phyloP scores from a whole-genome alignment of 2,113 vertebrate species.

The Pomatostomus ruficeps region DNA sequence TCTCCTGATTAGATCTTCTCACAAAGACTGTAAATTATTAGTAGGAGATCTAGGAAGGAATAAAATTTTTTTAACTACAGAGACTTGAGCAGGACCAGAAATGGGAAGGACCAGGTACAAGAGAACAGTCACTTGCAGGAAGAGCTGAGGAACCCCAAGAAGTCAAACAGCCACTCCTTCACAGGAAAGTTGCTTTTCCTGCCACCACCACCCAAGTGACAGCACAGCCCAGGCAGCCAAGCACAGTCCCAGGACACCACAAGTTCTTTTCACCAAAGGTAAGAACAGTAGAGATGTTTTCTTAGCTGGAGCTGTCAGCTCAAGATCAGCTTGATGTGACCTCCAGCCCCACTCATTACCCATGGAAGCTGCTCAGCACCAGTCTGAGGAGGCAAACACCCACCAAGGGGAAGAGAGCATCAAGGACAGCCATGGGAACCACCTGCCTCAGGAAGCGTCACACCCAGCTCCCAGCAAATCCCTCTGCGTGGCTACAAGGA shows the following conservation, averaged over 20 bases:
- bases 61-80: neutral
- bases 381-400: neutral
- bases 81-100: neutral
- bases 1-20: neutral
- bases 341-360: neutral
- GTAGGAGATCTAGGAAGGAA: neutral
- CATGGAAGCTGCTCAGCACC: neutral
- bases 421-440: neutral
- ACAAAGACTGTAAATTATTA: neutral
- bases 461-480: neutral
- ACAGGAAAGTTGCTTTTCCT: neutral
- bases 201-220: neutral
- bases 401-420: neutral
- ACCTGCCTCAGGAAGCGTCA: neutral
- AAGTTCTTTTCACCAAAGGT: neutral
- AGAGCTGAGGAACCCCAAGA: neutral
- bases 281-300: neutral
- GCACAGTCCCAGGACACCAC: neutral
- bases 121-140: neutral
- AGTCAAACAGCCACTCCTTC: neutral
- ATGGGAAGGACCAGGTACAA: neutral
- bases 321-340: accelerated
- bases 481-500: neutral
- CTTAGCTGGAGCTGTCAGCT: neutral
- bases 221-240: neutral